Base-by-base conservation (phyloP, 2,113 vertebrate species). In the Chitala chitala region DNA sequence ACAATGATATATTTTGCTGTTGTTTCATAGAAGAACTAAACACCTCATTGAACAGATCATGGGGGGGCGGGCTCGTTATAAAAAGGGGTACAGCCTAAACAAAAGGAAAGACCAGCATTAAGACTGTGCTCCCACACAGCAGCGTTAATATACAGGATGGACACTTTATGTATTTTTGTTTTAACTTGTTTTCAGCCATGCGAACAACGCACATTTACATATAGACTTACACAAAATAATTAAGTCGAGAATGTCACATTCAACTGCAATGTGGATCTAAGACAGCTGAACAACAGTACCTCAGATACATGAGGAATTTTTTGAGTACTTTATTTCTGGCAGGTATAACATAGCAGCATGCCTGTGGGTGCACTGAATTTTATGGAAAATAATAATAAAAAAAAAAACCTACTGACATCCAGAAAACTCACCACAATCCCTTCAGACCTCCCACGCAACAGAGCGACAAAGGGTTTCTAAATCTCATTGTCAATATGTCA, bases 301-400 rank as follows among this genome's bases (percentile, higher is more conserved):
- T 72, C 29, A 56, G n/a, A 69, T 13, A 56, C 33, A 5, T 17
- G 26, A 15, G 5, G 15, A 55, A 36, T 38, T 50, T 22, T 50
- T 12, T 59, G 24, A 22, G 29, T 50, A 61, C 29, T 50, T 50
- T 48, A n/a, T 50, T 63, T 29, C 56, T 42, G 22, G 50, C 63
- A 75, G 33, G 29, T 38, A 55, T n/a, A 75, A 36, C 61, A 1
- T 5, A 20, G 24, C 63, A 75, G 64, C 64, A 26, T 75, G 64
- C 31, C 61, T 36, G 64, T 75, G 73, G 64, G 64, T 58, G 64
- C 48, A 13, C 53, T 7, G 51, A 20, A 58, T 55, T 44, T 75
- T n/a, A 38, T 75, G 26, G 38, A 54, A 13, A 26, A 63, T 63
- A 12, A 17, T 10, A 36, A n/a, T n/a, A n/a, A n/a, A n/a, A n/a